Evolutionary conservation across 2,888 invertebrate species (phyloP).

Genomic region (Alsophila aescularia): DNA sequence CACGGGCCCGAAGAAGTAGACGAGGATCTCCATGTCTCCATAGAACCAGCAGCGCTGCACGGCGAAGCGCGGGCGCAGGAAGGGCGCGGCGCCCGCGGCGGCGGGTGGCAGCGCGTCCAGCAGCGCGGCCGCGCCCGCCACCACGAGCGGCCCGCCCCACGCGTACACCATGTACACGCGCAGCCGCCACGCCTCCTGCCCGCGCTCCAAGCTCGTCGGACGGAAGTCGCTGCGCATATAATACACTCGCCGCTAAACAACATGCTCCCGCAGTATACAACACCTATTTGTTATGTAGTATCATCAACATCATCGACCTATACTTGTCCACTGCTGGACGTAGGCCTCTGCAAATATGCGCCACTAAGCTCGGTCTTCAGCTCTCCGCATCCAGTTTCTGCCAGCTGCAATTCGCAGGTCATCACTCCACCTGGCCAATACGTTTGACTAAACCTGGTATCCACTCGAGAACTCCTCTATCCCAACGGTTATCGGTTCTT

Average conservation of each 20-base stretch:
- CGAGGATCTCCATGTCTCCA: slow-evolving; percentile 91
- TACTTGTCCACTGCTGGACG: too few species aligned
- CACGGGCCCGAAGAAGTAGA: slow-evolving; percentile 94
- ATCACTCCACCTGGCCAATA: too few species aligned
- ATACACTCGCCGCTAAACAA: background rate
- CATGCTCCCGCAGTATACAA: too few species aligned
- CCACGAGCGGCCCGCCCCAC: slow-evolving; percentile 92
- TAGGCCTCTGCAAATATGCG: too few species aligned
- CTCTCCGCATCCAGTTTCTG: too few species aligned
- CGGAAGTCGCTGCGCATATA: slow-evolving; percentile 88
- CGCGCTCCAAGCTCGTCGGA: slow-evolving; percentile 93
- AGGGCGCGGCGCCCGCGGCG: slow-evolving; percentile 75
- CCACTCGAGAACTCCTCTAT: too few species aligned
- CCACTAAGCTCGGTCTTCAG: too few species aligned
- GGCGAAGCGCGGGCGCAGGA: slow-evolving; percentile 91
- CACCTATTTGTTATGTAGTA: too few species aligned
- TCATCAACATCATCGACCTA: too few species aligned
- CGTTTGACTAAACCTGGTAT: too few species aligned
- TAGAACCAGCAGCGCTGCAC: slow-evolving; percentile 93
- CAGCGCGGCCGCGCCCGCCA: slow-evolving; percentile 89
- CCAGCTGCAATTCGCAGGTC: too few species aligned
- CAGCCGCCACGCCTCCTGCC: slow-evolving; percentile 92
- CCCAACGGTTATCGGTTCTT: too few species aligned
- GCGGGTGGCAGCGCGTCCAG: slow-evolving; percentile 87
- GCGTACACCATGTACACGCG: slow-evolving; percentile 93